phyloP scores from a whole-genome alignment of 2,113 vertebrate genomes.

The Bujurquina vittata region DNA sequence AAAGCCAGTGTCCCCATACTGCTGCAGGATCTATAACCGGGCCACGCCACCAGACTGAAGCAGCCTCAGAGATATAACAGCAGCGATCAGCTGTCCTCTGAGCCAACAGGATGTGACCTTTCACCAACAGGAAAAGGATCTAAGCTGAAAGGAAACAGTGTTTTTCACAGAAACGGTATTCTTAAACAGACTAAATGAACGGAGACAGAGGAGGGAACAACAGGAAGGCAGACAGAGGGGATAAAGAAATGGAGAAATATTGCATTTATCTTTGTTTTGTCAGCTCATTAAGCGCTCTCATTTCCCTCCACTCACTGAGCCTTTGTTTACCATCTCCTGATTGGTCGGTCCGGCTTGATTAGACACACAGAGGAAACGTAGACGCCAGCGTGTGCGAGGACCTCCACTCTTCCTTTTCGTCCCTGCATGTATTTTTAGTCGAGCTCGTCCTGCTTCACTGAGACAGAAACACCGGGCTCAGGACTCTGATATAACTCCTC shows the following conservation, averaged over 20 bases:
- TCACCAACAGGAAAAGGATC: constrained; percentile 34
- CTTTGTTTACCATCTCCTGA: constrained; percentile 4
- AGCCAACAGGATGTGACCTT: constrained; percentile 35
- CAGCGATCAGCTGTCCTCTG: not conserved
- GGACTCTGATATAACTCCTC: too few species aligned
- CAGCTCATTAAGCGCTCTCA: constrained; percentile 8
- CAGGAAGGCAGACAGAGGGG: not conserved
- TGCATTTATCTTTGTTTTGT: not conserved
- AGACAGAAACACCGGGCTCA: not conserved
- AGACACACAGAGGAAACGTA: not conserved
- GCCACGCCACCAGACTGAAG: not conserved
- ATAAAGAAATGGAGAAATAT: not conserved
- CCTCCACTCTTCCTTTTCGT: not conserved
- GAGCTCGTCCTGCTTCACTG: not conserved
- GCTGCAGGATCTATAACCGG: not conserved
- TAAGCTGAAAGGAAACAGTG: constrained; percentile 30
- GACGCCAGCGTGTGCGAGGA: not conserved
- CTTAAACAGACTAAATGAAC: not conserved
- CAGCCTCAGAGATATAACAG: not conserved
- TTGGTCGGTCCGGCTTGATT: not conserved
- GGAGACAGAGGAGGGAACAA: not conserved
- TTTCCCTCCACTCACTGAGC: not conserved
- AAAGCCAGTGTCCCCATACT: not conserved
- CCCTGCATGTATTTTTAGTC: not conserved
- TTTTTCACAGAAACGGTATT: constrained; percentile 22